Evolutionary conservation across 2,797 vertebrate species (phyloP).

Genomic region (Basileuterus tristriatus): DNA sequence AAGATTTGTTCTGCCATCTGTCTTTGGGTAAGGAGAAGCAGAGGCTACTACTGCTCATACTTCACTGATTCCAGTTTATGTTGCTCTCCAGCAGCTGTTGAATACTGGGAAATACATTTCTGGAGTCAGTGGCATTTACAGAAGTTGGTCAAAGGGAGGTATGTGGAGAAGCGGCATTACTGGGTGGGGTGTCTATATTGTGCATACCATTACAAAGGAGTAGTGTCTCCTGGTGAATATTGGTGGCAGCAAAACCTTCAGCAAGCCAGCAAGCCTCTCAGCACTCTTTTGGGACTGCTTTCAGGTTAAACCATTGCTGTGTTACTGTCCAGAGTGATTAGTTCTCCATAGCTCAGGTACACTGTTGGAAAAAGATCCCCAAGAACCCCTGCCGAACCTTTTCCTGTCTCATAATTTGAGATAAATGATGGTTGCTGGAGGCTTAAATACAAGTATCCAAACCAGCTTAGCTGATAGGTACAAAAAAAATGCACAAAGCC

Average conservation of each 20-base stretch:
- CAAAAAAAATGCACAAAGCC: background rate
- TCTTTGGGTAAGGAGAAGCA: slow-evolving; percentile 45
- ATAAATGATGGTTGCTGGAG: background rate
- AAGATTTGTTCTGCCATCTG: slow-evolving; percentile 41
- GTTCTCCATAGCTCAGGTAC: background rate
- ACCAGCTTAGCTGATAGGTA: background rate
- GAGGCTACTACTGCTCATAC: background rate
- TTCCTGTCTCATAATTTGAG: background rate
- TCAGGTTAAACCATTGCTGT: background rate
- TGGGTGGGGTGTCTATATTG: background rate
- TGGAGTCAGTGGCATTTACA: slow-evolving; percentile 22
- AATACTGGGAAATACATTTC: background rate
- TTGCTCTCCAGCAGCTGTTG: background rate
- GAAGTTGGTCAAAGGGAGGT: background rate
- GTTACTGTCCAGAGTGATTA: background rate
- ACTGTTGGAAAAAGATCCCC: background rate
- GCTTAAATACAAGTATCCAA: background rate
- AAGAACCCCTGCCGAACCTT: background rate
- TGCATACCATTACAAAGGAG: background rate
- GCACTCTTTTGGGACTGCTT: background rate
- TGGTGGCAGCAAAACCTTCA: background rate
- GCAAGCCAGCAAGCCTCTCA: background rate
- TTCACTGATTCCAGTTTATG: background rate
- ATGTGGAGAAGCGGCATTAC: background rate
- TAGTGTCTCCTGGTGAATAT: background rate